Percentiles rank a stretch among this genome's conserved stretches.
Evolutionary conservation across 2,113 vertebrate species (phyloP).

Genomic region (Urocynchramus pylzowi): DNA sequence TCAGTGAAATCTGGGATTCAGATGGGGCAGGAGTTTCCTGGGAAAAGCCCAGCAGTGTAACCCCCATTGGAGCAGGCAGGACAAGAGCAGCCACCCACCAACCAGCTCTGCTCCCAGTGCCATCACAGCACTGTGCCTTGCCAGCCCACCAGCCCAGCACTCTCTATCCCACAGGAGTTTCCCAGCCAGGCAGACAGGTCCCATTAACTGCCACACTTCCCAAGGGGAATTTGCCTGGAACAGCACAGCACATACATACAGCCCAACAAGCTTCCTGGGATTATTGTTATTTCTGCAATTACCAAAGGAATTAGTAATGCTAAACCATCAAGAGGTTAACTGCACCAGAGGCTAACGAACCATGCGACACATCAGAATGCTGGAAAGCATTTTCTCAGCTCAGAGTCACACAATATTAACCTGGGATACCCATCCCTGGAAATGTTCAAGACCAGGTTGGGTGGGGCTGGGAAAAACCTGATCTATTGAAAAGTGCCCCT

Average conservation of each 20-base stretch:
- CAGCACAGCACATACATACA: background rate
- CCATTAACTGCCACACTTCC: background rate
- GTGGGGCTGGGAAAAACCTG: background rate
- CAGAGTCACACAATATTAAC: background rate
- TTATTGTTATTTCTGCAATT: constrained; percentile 19
- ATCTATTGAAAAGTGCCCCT: background rate
- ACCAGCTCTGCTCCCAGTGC: background rate
- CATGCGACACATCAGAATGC: accelerated
- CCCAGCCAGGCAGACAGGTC: accelerated
- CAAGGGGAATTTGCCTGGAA: background rate
- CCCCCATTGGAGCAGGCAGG: background rate
- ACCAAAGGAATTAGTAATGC: constrained; percentile 19
- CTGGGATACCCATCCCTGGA: background rate
- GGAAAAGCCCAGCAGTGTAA: background rate
- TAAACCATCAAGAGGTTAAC: background rate
- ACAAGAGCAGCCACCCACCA: background rate
- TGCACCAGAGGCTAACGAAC: background rate
- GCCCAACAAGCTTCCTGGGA: background rate
- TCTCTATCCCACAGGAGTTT: background rate
- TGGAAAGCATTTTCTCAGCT: background rate
- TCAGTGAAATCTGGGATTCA: background rate
- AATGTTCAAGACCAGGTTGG: background rate
- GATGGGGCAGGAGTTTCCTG: background rate
- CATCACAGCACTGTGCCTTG: background rate
- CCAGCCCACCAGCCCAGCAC: background rate